These are phyloP conservation scores for Agrochola lota DNA, from an alignment of 2,888 invertebrate species.

Conservation along the genomic window DNA sequence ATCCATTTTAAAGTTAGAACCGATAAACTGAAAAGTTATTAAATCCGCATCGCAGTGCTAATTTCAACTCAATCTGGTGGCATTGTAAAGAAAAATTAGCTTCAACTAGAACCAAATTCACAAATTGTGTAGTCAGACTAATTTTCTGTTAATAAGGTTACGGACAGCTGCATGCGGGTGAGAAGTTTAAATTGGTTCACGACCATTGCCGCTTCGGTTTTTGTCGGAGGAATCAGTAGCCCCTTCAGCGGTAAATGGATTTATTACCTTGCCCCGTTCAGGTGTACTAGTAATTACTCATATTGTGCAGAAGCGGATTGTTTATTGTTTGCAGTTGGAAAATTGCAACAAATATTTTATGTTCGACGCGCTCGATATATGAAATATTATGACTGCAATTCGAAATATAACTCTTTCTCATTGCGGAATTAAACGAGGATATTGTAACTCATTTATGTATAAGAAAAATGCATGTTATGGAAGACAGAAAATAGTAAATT, in stretches of 20 bases:
- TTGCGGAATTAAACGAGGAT: slow-evolving; percentile 35
- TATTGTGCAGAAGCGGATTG: slow-evolving; percentile 81
- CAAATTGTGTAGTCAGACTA: slow-evolving; percentile 71
- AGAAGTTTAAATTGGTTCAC: slow-evolving; percentile 85
- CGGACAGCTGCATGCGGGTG: slow-evolving; percentile 80
- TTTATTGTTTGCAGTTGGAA: slow-evolving; percentile 82
- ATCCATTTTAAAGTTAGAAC: slow-evolving; percentile 3
- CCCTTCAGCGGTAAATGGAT: slow-evolving; percentile 87
- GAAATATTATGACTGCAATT: slow-evolving; percentile 63
- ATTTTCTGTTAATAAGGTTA: slow-evolving; percentile 82
- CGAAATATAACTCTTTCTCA: slow-evolving; percentile 45
- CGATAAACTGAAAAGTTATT: background rate
- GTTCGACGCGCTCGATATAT: slow-evolving; percentile 47
- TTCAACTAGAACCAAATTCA: slow-evolving; percentile 52
- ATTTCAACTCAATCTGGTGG: slow-evolving; percentile 32
- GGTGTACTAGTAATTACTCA: slow-evolving; percentile 85
- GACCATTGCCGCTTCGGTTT: slow-evolving; percentile 80
- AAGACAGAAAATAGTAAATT: background rate
- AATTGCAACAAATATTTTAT: slow-evolving; percentile 73
- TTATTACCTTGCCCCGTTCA: slow-evolving; percentile 84
- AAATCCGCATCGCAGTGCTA: slow-evolving; percentile 3
- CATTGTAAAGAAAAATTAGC: slow-evolving; percentile 51
- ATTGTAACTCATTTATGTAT: slow-evolving; percentile 31
- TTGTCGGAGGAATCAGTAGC: slow-evolving; percentile 85
- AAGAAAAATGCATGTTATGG: slow-evolving; percentile 13